These are phyloP conservation scores for Smittia sp. DNA, from an alignment of 2,888 invertebrate species.

Conservation along the genomic window DNA sequence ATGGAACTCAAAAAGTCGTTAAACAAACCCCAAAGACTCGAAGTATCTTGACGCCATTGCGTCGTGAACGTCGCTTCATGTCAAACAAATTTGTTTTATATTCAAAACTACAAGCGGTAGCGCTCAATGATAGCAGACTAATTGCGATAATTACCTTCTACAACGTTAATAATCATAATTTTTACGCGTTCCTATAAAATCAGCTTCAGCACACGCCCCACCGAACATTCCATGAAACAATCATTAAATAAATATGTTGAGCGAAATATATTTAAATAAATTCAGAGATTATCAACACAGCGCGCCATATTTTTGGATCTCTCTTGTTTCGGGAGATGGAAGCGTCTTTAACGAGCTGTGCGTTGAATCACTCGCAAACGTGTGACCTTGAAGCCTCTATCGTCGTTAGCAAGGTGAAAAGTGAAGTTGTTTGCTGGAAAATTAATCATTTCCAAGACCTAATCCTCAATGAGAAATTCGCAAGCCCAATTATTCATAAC, in stretches of 20 bases:
- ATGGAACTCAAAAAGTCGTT: conserved; percentile 39
- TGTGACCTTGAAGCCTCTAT: too few species aligned
- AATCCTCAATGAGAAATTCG: not conserved
- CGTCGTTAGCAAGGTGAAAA: too few species aligned
- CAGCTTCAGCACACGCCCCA: not conserved
- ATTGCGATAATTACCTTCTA: conserved; percentile 36
- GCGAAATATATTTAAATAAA: conserved; percentile 39
- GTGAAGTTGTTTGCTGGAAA: too few species aligned
- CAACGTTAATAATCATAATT: conserved; percentile 36
- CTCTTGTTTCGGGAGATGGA: not conserved
- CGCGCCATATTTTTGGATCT: conserved; percentile 30
- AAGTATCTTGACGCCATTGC: conserved; percentile 6
- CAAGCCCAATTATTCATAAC: conserved; percentile 12
- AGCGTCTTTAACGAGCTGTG: too few species aligned
- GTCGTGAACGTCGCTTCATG: conserved; percentile 7
- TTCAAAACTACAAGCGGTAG: not conserved
- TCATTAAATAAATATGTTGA: conserved; percentile 40
- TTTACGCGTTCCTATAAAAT: not conserved
- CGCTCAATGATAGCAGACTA: conserved; percentile 34
- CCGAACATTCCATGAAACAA: conserved; percentile 32
- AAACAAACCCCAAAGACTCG: conserved; percentile 36
- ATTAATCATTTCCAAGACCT: not conserved
- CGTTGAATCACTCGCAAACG: too few species aligned
- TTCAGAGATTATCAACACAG: conserved; percentile 39
- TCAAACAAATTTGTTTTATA: not conserved